Conservation (phyloP, 2,797 vertebrate species). For the Gobionotothen gibberifrons region DNA sequence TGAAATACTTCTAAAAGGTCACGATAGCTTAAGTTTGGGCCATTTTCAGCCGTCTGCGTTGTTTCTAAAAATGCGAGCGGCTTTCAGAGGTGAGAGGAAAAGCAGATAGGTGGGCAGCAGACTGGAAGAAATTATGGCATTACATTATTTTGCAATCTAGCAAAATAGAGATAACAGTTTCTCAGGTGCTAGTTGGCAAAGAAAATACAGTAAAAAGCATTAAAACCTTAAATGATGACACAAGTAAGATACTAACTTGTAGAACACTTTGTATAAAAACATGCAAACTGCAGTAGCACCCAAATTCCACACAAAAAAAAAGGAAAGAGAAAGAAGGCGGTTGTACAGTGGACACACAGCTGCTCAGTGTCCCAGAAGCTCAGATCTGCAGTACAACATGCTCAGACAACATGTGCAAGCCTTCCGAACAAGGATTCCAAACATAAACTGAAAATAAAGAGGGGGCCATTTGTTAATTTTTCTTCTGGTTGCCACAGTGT, state of each 20-base stretch:
- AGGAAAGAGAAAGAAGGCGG: not conserved
- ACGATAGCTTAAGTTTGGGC: slow-evolving; percentile 34
- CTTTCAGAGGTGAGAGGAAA: slow-evolving; percentile 25
- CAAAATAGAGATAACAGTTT: slow-evolving; percentile 14
- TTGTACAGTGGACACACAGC: slow-evolving; percentile 46
- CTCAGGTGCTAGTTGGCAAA: not conserved
- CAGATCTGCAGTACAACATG: slow-evolving; percentile 28
- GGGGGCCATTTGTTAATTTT: slow-evolving; percentile 59
- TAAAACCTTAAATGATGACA: not conserved
- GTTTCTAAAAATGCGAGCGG: slow-evolving; percentile 55
- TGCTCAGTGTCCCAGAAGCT: slow-evolving; percentile 56
- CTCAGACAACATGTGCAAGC: slow-evolving; percentile 49
- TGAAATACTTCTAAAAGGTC: slow-evolving; percentile 53
- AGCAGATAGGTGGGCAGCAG: slow-evolving; percentile 54
- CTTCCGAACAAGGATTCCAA: slow-evolving; percentile 29
- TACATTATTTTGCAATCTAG: slow-evolving; percentile 32
- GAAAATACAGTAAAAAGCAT: not conserved
- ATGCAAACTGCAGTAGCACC: not conserved
- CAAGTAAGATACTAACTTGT: not conserved
- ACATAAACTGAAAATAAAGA: slow-evolving; percentile 43
- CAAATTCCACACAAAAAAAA: not conserved
- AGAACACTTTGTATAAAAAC: not conserved
- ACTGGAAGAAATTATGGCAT: slow-evolving; percentile 18
- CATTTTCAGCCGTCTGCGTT: slow-evolving; percentile 48
- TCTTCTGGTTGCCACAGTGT: slow-evolving; percentile 55